These are phyloP conservation scores for Chanos chanos DNA, from an alignment of 2,797 vertebrate genomes.

Conservation along the genomic window DNA sequence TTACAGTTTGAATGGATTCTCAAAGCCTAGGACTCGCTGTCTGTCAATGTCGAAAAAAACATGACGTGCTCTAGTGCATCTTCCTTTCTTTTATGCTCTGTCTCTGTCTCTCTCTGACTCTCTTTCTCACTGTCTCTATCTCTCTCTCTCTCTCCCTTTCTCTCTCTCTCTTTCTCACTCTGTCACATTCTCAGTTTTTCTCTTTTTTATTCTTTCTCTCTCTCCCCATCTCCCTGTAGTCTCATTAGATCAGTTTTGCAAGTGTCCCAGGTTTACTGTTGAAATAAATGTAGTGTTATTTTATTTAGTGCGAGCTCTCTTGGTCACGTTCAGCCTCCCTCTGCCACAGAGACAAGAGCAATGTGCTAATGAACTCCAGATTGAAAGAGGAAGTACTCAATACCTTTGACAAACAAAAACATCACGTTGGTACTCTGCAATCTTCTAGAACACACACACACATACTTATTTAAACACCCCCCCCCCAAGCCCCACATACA, in stretches of 20 bases:
- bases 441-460: too few relatives aligned
- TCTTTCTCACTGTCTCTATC: constrained; percentile 5
- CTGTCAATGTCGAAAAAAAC: constrained; percentile 28
- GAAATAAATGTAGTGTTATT: background rate
- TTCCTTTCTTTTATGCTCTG: background rate
- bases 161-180: background rate
- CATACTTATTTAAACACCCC: too few relatives aligned
- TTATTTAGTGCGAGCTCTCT: constrained; percentile 5
- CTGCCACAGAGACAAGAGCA: background rate
- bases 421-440: too few relatives aligned
- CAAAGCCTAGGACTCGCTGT: constrained; percentile 42
- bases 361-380: constrained; percentile 60
- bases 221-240: constrained; percentile 24
- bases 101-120: background rate
- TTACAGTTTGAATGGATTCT: constrained; percentile 24
- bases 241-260: background rate
- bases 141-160: background rate
- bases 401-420: too few relatives aligned
- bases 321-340: background rate
- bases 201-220: background rate
- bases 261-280: background rate
- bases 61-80: constrained; percentile 23
- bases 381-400: constrained; percentile 52
- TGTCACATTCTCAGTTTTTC: constrained; percentile 4
- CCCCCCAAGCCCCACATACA: too few relatives aligned